A percentile compares a stretch with the other conserved stretches of the same genome.
Evolutionary conservation across 2,888 invertebrate genomes (phyloP).

Genomic region (Frankliniella intonsa): DNA sequence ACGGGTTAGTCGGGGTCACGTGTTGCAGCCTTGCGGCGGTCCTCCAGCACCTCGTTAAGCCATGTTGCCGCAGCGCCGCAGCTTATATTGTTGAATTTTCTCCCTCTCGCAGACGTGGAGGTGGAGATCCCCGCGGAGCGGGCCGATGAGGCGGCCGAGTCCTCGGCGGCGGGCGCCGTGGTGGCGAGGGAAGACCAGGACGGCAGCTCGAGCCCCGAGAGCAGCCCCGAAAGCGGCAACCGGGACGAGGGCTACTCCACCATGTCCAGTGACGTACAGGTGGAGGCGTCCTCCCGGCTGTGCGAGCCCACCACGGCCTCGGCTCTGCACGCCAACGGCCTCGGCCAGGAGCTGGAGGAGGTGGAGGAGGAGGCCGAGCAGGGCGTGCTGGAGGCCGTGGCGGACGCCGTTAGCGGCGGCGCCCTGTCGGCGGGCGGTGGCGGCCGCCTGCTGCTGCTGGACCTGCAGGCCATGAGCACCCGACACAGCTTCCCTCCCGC

Average conservation of each 20-base stretch:
- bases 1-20: background rate
- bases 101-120: too few species aligned
- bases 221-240: constrained; percentile 69
- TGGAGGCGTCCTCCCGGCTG: background rate
- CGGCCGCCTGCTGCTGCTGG: constrained; percentile 3
- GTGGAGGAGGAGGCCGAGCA: constrained; percentile 66
- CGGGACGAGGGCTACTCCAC: constrained; percentile 79
- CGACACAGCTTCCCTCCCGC: constrained; percentile 70
- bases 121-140: background rate
- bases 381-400: constrained; percentile 53
- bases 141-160: background rate
- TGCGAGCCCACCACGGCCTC: background rate
- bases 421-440: background rate
- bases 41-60: too few species aligned
- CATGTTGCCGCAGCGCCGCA: too few species aligned
- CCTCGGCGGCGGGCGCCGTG: background rate
- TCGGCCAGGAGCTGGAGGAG: constrained; percentile 60
- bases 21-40: background rate
- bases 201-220: constrained; percentile 54
- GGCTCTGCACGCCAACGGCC: constrained; percentile 37
- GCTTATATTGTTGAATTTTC: too few species aligned
- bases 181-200: background rate
- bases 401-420: background rate
- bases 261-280: constrained; percentile 77
- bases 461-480: constrained; percentile 43